These are phyloP conservation scores for Gymnorhina tibicen DNA, from an alignment of 2,113 vertebrate species.

Conservation along the genomic window DNA sequence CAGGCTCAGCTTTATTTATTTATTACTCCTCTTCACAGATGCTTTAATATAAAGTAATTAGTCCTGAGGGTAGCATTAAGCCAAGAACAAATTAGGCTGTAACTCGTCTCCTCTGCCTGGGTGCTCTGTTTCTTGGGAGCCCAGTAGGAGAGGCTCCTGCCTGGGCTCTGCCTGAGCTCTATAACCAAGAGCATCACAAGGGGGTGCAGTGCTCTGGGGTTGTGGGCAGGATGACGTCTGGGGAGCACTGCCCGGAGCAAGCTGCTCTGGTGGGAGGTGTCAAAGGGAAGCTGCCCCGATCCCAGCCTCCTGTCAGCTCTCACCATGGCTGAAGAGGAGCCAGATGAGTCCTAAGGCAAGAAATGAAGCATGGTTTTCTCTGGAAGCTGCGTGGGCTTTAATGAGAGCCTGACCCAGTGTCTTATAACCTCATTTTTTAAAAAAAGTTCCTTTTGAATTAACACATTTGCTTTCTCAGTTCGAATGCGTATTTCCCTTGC, in stretches of 20 bases:
- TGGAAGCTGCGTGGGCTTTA: background rate
- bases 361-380: background rate
- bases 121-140: background rate
- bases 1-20: background rate
- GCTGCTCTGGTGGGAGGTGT: background rate
- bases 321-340: background rate
- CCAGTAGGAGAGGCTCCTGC: background rate
- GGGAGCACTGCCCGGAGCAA: background rate
- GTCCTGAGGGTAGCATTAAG: background rate
- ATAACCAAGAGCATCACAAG: fast-evolving
- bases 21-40: background rate
- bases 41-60: background rate
- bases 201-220: fast-evolving
- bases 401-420: background rate
- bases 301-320: background rate
- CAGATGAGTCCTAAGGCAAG: background rate
- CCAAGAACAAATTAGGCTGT: background rate
- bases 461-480: background rate
- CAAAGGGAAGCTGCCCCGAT: fast-evolving
- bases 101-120: background rate
- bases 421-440: background rate
- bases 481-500: background rate
- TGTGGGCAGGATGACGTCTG: fast-evolving
- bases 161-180: background rate
- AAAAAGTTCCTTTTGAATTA: background rate